These are phyloP conservation scores for Dermolepida albohirtum DNA, from an alignment of 2,888 invertebrate species.

Conservation along the genomic window DNA sequence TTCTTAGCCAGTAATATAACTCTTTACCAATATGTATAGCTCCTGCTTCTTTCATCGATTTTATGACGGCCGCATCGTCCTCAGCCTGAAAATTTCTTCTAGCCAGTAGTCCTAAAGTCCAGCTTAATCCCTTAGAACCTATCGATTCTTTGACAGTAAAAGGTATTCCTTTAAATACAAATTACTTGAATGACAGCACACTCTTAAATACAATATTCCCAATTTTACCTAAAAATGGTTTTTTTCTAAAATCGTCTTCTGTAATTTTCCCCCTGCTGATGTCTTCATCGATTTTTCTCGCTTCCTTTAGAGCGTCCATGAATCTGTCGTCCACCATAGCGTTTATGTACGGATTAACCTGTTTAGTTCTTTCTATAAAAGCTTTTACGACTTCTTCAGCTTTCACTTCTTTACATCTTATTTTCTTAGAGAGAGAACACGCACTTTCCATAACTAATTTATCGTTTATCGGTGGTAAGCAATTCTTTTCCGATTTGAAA, in stretches of 20 bases:
- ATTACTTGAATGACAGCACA: too few relatives aligned
- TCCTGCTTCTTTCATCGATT: constrained; percentile 80
- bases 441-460: constrained; percentile 70
- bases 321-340: constrained; percentile 87
- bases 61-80: constrained; percentile 81
- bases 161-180: constrained; percentile 75
- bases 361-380: constrained; percentile 82
- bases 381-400: constrained; percentile 77
- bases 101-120: constrained; percentile 82
- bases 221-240: constrained; percentile 80
- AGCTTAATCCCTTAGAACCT: constrained; percentile 73
- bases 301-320: constrained; percentile 81
- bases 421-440: constrained; percentile 75
- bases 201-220: not conserved
- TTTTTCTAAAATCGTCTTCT: constrained; percentile 73
- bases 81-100: constrained; percentile 75
- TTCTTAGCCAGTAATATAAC: too few relatives aligned
- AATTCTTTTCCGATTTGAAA: constrained; percentile 6
- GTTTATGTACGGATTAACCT: constrained; percentile 81
- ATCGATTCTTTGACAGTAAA: constrained; percentile 80
- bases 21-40: constrained; percentile 82
- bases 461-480: constrained; percentile 2
- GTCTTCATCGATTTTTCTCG: constrained; percentile 76
- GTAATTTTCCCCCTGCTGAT: constrained; percentile 71
- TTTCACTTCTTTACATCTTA: constrained; percentile 72